phyloP scores from a whole-genome alignment of 2,113 vertebrate species.

The Grammomys surdaster region DNA sequence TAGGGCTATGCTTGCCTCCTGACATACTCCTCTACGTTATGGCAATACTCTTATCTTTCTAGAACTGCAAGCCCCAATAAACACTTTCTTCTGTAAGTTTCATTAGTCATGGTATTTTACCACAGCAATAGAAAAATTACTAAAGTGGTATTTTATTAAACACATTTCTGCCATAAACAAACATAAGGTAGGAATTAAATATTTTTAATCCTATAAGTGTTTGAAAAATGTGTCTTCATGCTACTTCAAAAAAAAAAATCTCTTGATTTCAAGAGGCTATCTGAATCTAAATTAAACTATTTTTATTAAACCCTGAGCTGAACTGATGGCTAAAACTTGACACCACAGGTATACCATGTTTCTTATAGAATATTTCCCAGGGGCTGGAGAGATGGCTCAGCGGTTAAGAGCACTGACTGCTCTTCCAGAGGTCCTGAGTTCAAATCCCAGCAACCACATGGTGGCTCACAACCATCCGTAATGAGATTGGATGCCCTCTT shows the following conservation, averaged over 20 bases:
- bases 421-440: no score
- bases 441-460: no score
- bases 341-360: not conserved
- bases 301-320: constrained; percentile 56
- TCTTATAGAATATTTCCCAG: constrained; percentile 45
- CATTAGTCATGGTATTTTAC: not conserved
- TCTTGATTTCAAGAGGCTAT: constrained; percentile 62
- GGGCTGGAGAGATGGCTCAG: no score
- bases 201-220: not conserved
- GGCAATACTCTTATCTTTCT: not conserved
- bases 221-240: constrained; percentile 67
- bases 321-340: constrained; percentile 17
- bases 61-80: not conserved
- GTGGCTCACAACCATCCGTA: no score
- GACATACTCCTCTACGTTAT: not conserved
- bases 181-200: constrained; percentile 67
- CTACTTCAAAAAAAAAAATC: constrained; percentile 10
- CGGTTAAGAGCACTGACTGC: no score
- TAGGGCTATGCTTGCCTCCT: not conserved
- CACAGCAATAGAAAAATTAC: not conserved
- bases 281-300: constrained; percentile 64
- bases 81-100: not conserved
- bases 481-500: no score
- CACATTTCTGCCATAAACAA: constrained; percentile 33
- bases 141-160: constrained; percentile 38